A percentile compares a stretch with the other conserved stretches of the same genome.
phyloP scores from a whole-genome alignment of 1,140 invertebrate species.

The Eupristina koningsbergeri region DNA sequence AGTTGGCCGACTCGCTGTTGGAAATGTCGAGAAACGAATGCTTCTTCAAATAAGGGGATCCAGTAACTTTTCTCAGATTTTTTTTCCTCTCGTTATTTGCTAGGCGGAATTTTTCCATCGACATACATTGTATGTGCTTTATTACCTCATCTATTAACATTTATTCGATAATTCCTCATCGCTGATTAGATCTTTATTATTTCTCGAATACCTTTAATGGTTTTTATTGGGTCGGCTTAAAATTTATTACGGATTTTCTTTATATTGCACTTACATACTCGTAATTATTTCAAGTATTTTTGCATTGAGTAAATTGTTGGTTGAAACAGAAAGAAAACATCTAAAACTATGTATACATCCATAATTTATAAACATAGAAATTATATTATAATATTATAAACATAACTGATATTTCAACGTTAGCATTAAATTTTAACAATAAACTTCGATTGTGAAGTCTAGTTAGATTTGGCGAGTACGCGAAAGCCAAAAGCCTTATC shows the following conservation, averaged over 20 bases:
- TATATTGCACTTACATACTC: background rate
- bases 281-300: background rate
- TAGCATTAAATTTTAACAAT: background rate
- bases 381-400: background rate
- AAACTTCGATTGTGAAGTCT: background rate
- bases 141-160: too few species aligned
- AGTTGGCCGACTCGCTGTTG: background rate
- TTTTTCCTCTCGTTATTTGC: background rate
- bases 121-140: too few species aligned
- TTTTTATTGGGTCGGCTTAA: background rate
- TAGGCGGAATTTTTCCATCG: background rate
- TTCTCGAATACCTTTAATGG: too few species aligned
- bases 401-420: background rate
- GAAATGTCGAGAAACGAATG: too few species aligned
- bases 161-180: background rate
- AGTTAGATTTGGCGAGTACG: background rate
- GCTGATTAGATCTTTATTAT: background rate
- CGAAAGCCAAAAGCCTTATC: background rate
- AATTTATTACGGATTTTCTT: background rate
- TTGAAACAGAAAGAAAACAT: too few species aligned
- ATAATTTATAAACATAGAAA: background rate
- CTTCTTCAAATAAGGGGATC: too few species aligned
- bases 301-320: too few species aligned
- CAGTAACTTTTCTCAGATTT: background rate
- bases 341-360: fast-evolving